phyloP scores from a whole-genome alignment of 2,797 vertebrate genomes.

The Heteromormyrus szaboi region DNA sequence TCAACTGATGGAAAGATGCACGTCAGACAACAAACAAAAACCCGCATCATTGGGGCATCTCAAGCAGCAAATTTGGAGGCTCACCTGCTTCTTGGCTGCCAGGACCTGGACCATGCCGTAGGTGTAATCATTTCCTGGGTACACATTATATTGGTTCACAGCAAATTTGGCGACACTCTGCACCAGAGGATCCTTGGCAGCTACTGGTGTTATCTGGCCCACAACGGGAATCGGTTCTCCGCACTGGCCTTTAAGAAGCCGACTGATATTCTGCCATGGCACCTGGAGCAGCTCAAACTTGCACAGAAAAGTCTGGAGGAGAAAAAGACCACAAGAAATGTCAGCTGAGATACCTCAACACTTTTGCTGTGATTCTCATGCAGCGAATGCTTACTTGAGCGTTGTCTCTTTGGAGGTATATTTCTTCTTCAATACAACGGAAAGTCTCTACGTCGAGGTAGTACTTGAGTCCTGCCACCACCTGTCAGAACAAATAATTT shows the following conservation, averaged over 20 bases:
- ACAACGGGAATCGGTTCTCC: neutral
- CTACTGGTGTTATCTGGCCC: neutral
- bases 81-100: constrained; percentile 3
- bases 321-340: neutral
- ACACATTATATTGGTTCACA: constrained; percentile 7
- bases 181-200: constrained; percentile 4
- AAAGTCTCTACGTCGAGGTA: neutral
- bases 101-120: neutral
- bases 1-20: neutral
- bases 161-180: constrained; percentile 1
- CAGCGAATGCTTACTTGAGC: neutral
- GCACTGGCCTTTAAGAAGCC: neutral
- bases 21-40: neutral
- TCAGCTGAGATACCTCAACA: neutral
- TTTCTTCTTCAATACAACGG: neutral
- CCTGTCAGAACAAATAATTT: neutral
- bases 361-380: neutral
- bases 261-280: neutral
- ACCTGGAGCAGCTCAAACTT: constrained; percentile 1
- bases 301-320: neutral
- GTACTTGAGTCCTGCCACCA: constrained; percentile 9
- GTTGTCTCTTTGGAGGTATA: neutral
- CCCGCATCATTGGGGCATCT: neutral
- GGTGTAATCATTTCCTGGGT: neutral
- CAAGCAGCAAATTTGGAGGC: neutral